Base-by-base conservation (phyloP, 1,140 invertebrate species). In the Drosophila athabasca region DNA sequence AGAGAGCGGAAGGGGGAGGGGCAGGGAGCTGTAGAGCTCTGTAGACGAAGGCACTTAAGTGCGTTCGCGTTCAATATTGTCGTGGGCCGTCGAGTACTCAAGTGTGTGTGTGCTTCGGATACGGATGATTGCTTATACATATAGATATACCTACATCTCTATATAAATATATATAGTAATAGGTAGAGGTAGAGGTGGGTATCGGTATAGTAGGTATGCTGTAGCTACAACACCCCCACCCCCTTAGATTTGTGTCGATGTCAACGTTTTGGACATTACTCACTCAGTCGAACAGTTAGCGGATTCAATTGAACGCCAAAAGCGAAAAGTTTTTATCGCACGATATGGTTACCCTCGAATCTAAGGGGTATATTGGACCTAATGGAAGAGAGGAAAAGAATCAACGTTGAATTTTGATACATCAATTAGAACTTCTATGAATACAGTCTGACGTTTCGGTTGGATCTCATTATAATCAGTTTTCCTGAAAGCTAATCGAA, bases 241-340 rank as follows among this genome's bases (percentile, higher is more conserved):
- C 49, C 41, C 22, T 9, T 7, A 19, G 29, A 9, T 44, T 53
- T 24, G 54, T 48, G 43, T 39, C 35, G 35, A 58, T 62, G 61
- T 84, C 81, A 73, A 50, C 67, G 46, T 68, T 39, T 39, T 52
- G 61, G 48, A 79, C 76, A 87, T 87, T 87, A 87, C 60, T 87
- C 83, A 79, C 68, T 62, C 75, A 57, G 19, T 39, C 75, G 72
- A 73, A 60, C 72, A 64, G 74, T 52, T 59, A 44, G 73, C 77
- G 49, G 75, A 78, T 82, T 76, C 61, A 84, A 77, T 73, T 80
- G 68, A 68, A 62, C 29, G 62, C 62, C 39, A 81, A 77, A 70
- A 17, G 60, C 55, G 29, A 46, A 43, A 71, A 51, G 43, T 19
- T 52, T 51, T 77, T 57, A 66, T 62, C 46, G 72, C 39, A 52